A percentile compares a stretch with the other conserved stretches of the same genome.
Conservation (phyloP, 2,888 invertebrate genomes). For the Dicyrtoma fusca region DNA sequence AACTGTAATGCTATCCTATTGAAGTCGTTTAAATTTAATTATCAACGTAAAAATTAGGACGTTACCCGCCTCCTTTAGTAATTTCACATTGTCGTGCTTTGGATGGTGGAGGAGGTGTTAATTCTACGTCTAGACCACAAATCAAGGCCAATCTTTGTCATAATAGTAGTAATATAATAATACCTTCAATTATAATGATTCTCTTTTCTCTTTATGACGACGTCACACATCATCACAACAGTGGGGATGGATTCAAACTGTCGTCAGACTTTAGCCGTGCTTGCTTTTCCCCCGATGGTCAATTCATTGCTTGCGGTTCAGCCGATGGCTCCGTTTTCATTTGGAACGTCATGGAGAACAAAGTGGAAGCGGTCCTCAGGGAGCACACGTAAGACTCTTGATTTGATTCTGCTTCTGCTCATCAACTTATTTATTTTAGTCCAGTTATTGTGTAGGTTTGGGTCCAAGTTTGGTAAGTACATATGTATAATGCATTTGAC, state of each 20-base stretch:
- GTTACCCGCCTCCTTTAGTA: constrained; percentile 20
- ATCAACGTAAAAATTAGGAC: constrained; percentile 14
- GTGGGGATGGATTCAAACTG: constrained; percentile 93
- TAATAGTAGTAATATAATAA: neutral
- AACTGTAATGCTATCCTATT: no score
- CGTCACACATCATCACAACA: constrained; percentile 59
- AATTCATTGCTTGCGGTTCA: constrained; percentile 88
- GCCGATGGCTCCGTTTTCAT: constrained; percentile 88
- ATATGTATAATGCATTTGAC: no score
- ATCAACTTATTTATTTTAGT: no score
- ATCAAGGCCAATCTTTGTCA: no score
- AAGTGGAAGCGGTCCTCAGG: constrained; percentile 76
- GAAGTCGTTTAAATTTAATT: no score
- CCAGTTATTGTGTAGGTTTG: no score
- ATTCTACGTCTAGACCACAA: neutral
- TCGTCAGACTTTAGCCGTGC: constrained; percentile 94
- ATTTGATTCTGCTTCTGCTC: neutral
- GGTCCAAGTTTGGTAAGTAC: no score
- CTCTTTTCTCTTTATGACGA: neutral
- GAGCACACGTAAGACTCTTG: constrained; percentile 62
- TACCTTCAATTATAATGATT: neutral
- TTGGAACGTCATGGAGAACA: constrained; percentile 81
- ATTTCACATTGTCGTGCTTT: neutral
- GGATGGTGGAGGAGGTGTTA: neutral
- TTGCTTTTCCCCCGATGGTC: constrained; percentile 87